phyloP scores from a whole-genome alignment of 2,797 vertebrate genomes.

The Leontocebus nigricollis region DNA sequence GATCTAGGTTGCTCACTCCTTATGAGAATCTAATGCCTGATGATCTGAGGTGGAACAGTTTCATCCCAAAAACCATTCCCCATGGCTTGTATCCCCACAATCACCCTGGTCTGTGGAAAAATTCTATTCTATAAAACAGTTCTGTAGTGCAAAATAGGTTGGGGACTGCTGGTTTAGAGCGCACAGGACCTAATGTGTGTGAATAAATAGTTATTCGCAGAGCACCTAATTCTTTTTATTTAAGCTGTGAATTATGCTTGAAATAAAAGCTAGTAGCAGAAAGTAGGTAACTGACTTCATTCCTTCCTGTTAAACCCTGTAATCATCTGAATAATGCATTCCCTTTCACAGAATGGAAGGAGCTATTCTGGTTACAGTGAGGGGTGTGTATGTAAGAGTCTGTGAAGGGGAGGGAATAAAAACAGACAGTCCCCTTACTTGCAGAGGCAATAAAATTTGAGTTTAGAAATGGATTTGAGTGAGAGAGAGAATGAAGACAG shows the following conservation, averaged over 20 bases:
- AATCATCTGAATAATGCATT: not conserved
- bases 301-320: not conserved
- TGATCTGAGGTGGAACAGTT: no score
- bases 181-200: not conserved
- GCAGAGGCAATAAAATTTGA: not conserved
- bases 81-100: no score
- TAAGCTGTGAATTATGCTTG: not conserved
- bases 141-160: no score
- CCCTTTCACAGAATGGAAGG: not conserved
- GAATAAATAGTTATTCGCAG: not conserved
- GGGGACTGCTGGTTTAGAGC: no score
- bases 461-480: not conserved
- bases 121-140: no score
- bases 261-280: not conserved
- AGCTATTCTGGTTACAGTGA: not conserved
- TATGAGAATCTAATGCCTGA: no score
- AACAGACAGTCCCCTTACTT: not conserved
- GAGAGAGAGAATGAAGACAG: not conserved
- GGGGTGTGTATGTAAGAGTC: not conserved
- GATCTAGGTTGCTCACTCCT: no score
- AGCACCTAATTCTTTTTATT: not conserved
- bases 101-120: no score
- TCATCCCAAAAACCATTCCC: no score
- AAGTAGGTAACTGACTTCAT: not conserved
- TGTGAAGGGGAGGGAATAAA: not conserved